These are phyloP conservation scores for Nothoprocta pentlandii DNA, from an alignment of 2,113 vertebrate species.

Conservation along the genomic window DNA sequence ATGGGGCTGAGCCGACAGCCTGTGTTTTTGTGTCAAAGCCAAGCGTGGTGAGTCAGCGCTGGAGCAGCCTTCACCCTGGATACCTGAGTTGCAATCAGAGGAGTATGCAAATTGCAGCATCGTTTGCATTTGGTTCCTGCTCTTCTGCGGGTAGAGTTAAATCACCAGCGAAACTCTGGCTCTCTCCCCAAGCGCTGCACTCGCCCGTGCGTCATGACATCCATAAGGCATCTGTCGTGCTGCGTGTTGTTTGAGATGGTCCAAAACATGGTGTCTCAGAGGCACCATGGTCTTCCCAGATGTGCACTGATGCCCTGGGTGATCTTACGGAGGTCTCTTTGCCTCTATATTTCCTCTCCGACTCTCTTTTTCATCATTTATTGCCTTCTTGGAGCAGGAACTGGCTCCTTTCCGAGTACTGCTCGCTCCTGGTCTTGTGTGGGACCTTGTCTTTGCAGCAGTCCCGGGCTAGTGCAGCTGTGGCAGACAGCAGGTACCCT, in stretches of 20 bases:
- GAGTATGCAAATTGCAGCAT: not conserved
- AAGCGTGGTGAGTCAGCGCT: not conserved
- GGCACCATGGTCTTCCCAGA: not conserved
- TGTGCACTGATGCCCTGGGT: not conserved
- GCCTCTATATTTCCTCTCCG: not conserved
- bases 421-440: not conserved
- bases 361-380: not conserved
- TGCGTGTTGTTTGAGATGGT: not conserved
- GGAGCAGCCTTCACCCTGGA: not conserved
- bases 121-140: not conserved
- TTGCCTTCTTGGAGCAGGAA: not conserved
- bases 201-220: not conserved
- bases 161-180: not conserved
- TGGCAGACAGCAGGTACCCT: not conserved
- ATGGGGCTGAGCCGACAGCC: not conserved
- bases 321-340: not conserved
- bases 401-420: not conserved
- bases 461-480: rapidly evolving
- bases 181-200: not conserved
- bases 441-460: not conserved
- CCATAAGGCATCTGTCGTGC: not conserved
- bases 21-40: not conserved
- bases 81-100: not conserved
- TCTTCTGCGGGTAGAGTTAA: not conserved
- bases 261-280: not conserved